Conservation (phyloP, 2,888 invertebrate genomes). For the Volucella bombylans region DNA sequence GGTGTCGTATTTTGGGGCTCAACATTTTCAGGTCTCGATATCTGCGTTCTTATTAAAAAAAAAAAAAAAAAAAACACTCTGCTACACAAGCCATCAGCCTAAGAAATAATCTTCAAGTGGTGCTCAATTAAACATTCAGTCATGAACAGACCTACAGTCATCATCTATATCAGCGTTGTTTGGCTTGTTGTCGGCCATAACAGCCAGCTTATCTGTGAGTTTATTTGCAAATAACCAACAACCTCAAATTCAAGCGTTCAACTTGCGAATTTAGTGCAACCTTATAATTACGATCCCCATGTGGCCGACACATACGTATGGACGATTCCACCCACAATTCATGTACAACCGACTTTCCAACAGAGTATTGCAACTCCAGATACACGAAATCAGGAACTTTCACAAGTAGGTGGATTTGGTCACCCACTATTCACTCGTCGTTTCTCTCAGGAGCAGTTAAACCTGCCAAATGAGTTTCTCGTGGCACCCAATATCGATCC, state of each 20-base stretch:
- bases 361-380: background rate
- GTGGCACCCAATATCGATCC: conserved; percentile 20
- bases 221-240: conserved; percentile 4
- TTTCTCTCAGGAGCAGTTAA: conserved; percentile 44
- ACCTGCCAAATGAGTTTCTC: conserved; percentile 53
- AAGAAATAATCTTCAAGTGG: conserved; percentile 6
- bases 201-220: conserved; percentile 50
- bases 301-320: conserved; percentile 38
- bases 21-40: too few relatives aligned
- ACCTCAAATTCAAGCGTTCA: conserved; percentile 6
- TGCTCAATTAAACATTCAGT: conserved; percentile 32
- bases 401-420: conserved; percentile 28
- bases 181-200: conserved; percentile 21
- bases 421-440: conserved; percentile 43
- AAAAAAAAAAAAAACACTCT: too few relatives aligned
- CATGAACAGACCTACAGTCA: conserved; percentile 44
- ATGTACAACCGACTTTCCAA: background rate
- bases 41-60: too few relatives aligned
- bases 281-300: conserved; percentile 1
- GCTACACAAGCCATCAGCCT: background rate
- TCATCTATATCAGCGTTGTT: conserved; percentile 15
- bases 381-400: conserved; percentile 10
- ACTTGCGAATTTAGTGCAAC: conserved; percentile 29
- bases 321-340: conserved; percentile 40
- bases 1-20: too few relatives aligned